A percentile compares a stretch with the other conserved stretches of the same genome.
Conservation (phyloP, 2,797 vertebrate species). For the Remorina albescens region DNA sequence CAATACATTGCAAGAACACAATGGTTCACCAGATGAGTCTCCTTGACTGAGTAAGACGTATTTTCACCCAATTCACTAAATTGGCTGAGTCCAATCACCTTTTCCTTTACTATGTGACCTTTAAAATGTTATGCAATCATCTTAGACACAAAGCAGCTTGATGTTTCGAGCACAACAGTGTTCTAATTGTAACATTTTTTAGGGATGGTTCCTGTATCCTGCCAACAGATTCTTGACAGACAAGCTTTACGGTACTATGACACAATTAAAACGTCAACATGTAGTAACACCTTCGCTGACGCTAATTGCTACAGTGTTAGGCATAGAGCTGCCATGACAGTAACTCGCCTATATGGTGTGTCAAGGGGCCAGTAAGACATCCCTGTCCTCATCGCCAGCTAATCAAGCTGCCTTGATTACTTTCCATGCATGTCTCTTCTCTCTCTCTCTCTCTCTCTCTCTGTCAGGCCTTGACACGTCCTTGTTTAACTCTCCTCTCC, state of each 20-base stretch:
- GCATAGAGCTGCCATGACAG: conserved; percentile 71
- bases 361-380: conserved; percentile 91
- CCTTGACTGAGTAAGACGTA: neutral
- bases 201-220: neutral
- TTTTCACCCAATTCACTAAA: neutral
- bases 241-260: conserved; percentile 16
- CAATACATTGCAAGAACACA: neutral
- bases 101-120: conserved; percentile 16
- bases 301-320: conserved; percentile 75
- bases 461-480: conserved; percentile 98
- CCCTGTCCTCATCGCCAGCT: conserved; percentile 92
- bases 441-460: conserved; percentile 86
- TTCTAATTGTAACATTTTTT: neutral
- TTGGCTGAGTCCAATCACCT: neutral
- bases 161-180: conserved; percentile 4
- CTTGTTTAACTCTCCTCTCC: conserved; percentile 98
- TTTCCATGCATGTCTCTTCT: conserved; percentile 95
- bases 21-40: conserved; percentile 23
- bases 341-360: conserved; percentile 77
- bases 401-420: conserved; percentile 99
- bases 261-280: conserved; percentile 68
- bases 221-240: conserved; percentile 37
- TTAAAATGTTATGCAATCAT: conserved; percentile 34
- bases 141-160: neutral
- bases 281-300: conserved; percentile 56